Evolutionary conservation across 2,888 invertebrate genomes (phyloP).

Genomic region (Melinaea menophilus): DNA sequence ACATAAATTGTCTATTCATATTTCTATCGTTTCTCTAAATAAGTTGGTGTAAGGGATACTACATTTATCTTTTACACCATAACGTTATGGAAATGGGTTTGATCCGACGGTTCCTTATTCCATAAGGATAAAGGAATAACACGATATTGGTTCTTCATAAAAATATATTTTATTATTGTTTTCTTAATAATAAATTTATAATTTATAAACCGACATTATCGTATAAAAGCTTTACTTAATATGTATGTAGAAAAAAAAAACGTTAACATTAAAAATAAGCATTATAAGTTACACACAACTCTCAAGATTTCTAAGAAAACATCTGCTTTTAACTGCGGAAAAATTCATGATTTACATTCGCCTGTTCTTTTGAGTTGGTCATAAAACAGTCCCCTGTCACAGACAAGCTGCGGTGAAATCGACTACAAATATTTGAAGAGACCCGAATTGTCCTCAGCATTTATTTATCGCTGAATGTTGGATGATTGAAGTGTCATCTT

Average conservation of each 20-base stretch:
- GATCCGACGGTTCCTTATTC: constrained; percentile 13
- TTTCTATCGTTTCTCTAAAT: too few relatives aligned
- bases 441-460: constrained; percentile 29
- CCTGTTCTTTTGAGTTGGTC: constrained; percentile 56
- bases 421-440: constrained; percentile 59
- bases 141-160: constrained; percentile 8
- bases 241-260: too few relatives aligned
- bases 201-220: too few relatives aligned
- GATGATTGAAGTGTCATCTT: constrained; percentile 25
- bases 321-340: constrained; percentile 40
- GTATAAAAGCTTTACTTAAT: too few relatives aligned
- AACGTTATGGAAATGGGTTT: constrained; percentile 23
- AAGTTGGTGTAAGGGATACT: background rate
- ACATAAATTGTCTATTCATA: too few relatives aligned
- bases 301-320: constrained; percentile 8
- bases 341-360: constrained; percentile 66
- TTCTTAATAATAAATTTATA: too few relatives aligned
- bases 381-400: constrained; percentile 71
- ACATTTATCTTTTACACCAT: constrained; percentile 20
- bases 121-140: constrained; percentile 19
- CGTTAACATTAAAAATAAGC: too few relatives aligned
- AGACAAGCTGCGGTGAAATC: constrained; percentile 51
- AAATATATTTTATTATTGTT: constrained; percentile 9
- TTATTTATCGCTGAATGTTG: constrained; percentile 24
- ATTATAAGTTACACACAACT: background rate